Evolutionary conservation across 2,888 invertebrate genomes (phyloP).

Genomic region (Ametastegia equiseti): DNA sequence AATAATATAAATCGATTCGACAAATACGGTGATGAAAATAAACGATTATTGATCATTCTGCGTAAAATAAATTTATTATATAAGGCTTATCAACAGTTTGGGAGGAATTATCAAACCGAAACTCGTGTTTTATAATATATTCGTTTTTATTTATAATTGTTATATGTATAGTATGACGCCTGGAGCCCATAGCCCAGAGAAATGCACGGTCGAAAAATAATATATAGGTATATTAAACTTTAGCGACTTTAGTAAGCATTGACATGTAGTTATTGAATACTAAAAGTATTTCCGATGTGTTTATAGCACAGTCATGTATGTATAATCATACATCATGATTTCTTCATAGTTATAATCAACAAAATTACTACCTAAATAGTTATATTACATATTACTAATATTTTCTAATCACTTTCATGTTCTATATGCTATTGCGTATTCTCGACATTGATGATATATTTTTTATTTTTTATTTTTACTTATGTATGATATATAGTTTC

Average conservation of each 20-base stretch:
- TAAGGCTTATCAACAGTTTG: no score
- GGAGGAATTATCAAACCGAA: no score
- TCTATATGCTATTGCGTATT: neutral
- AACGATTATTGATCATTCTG: no score
- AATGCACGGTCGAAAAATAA: slow-evolving; percentile 16
- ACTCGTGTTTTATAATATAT: no score
- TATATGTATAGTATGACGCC: neutral
- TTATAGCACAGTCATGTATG: neutral
- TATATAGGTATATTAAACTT: neutral
- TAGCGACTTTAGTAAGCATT: slow-evolving; percentile 8
- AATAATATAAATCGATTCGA: no score
- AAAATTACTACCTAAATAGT: neutral
- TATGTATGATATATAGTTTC: neutral
- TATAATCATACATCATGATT: no score
- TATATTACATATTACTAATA: neutral
- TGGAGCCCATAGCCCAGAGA: neutral
- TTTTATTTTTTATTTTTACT: neutral
- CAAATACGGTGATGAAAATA: no score
- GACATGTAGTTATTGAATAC: neutral
- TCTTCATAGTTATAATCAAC: neutral
- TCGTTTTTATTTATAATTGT: slow-evolving; percentile 4
- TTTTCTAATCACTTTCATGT: neutral
- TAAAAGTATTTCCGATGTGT: neutral
- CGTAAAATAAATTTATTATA: no score
- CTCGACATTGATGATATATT: neutral